Base-by-base conservation (phyloP, 2,797 vertebrate species). In the Australoheros facetus region DNA sequence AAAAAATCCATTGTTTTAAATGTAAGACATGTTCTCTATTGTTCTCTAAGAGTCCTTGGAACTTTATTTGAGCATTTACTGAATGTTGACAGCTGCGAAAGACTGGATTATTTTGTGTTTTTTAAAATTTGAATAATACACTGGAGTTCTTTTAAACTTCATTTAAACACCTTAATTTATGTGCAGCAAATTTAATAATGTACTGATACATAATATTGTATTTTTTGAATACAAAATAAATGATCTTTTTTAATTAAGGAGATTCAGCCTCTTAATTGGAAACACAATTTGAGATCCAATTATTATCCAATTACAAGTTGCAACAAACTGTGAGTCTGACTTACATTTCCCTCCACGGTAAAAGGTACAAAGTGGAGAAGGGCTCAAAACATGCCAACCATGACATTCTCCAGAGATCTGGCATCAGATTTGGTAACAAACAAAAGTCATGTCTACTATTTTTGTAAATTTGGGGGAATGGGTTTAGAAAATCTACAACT, bases 251-350 rank as follows among this genome's bases (percentile, higher is more conserved):
- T 23, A 64, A 73, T 59, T 57, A 30, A 37, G 42, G 37, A 60
- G 77, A 84, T 76, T 77, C 26, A 37, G 55, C 42, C 78, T 77
- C 13, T 2, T 75, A 81, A 83, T 73, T 82, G 64, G 34, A n/a
- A 58, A 56, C 34, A 66, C 53, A 82, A 76, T 79, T 86, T 56
- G 69, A 56, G 76, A 78, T 87, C 28, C 57, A 84, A 77, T 86
- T 84, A 78, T 73, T 73, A 83, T 80, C 34, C 77, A 78, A 83
- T 82, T 83, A 82, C 17, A 78, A 42, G 56, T 73, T 75, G 17
- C 75, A 60, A 83, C 34, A 71, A 77, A 79, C 66, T 79, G 21
- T 72, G 58, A 73, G 42, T 70, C 56, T 51, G 71, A 73, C 34
- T 78, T 60, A 57, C 16, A 60, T 81, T 80, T 74, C 30, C 86